Percentiles rank a stretch among this genome's conserved stretches.
Conservation (phyloP, 1,140 invertebrate species). For the Nasonia longicornis region DNA sequence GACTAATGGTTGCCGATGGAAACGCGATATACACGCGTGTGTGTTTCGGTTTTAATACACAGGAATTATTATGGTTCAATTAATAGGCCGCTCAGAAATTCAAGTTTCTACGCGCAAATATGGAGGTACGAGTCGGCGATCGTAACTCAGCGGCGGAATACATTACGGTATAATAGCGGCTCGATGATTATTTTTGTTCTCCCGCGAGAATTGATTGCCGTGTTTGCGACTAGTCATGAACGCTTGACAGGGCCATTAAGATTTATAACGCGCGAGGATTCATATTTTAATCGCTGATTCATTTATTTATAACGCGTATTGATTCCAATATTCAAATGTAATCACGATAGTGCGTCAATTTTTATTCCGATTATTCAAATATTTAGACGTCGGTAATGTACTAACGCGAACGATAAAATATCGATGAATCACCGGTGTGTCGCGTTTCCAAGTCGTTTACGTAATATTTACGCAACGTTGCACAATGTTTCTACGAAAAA, state of each 20-base stretch:
- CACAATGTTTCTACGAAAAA: background rate
- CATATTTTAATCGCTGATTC: slow-evolving; percentile 19
- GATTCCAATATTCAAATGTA: slow-evolving; percentile 3
- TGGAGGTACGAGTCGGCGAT: background rate
- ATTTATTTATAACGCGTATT: slow-evolving; percentile 19
- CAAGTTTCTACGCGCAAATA: background rate
- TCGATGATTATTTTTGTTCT: slow-evolving; percentile 20
- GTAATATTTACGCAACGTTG: slow-evolving; percentile 13
- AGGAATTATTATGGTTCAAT: too few species aligned
- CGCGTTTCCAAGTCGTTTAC: background rate
- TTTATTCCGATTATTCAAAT: background rate
- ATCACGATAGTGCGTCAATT: slow-evolving; percentile 8
- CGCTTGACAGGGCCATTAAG: background rate
- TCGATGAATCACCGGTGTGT: background rate
- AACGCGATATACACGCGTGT: background rate
- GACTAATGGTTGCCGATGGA: background rate
- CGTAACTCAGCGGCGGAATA: slow-evolving; percentile 10
- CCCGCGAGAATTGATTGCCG: slow-evolving; percentile 9
- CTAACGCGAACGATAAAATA: background rate
- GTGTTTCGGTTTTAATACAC: too few species aligned
- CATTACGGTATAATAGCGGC: background rate
- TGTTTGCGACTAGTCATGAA: slow-evolving; percentile 19
- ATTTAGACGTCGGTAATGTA: background rate
- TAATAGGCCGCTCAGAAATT: background rate
- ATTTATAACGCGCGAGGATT: slow-evolving; percentile 26